phyloP scores from a whole-genome alignment of 2,888 invertebrate species.

The Labia minor region DNA sequence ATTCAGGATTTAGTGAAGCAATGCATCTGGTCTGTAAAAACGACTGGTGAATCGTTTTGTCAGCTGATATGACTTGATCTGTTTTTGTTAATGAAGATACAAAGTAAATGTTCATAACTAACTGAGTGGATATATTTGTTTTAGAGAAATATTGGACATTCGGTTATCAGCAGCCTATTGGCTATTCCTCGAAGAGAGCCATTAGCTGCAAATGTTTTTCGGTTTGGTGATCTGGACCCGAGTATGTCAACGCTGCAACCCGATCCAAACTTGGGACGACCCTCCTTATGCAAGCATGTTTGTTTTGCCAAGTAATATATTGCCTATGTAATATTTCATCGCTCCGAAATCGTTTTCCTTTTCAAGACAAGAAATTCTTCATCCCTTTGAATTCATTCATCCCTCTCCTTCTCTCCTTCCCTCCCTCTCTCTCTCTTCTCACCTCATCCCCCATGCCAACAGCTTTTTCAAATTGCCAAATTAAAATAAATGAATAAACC shows the following conservation, averaged over 20 bases:
- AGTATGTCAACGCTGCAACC: constrained; percentile 1
- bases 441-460: too few species aligned
- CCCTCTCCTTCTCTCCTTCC: neutral
- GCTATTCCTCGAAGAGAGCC: neutral
- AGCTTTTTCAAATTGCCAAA: too few species aligned
- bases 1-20: too few species aligned
- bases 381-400: neutral
- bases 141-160: constrained; percentile 6
- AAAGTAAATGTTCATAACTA: neutral
- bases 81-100: neutral
- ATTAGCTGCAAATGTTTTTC: constrained; percentile 1
- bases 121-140: neutral
- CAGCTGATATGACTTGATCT: too few species aligned
- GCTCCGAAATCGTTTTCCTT: neutral
- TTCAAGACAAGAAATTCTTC: neutral
- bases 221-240: neutral
- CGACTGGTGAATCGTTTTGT: too few species aligned
- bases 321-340: constrained; percentile 8
- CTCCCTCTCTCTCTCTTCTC: neutral
- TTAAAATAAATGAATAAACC: too few species aligned
- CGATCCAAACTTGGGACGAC: neutral
- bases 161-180: neutral
- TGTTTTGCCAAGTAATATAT: constrained; percentile 13
- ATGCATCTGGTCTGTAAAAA: too few species aligned
- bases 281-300: neutral